These are phyloP conservation scores for Dolichotis patagonum DNA, from an alignment of 2,113 vertebrate genomes.

Conservation along the genomic window DNA sequence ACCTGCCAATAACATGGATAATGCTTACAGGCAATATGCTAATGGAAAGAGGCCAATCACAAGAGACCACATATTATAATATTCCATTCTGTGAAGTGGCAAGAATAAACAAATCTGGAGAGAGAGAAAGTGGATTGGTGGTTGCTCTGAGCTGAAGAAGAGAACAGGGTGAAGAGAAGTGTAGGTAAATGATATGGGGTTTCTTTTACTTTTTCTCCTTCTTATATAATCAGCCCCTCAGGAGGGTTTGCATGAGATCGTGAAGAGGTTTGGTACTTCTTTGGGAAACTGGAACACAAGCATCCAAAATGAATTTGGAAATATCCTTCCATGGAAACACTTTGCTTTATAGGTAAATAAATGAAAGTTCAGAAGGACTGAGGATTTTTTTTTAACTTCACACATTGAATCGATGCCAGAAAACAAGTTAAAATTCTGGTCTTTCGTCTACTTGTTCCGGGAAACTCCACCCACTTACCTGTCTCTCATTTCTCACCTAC, in stretches of 20 bases:
- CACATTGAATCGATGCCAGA: background rate
- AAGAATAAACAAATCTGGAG: constrained; percentile 21
- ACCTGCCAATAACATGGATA: background rate
- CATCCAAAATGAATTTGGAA: background rate
- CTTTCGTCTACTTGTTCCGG: background rate
- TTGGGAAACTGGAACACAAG: background rate
- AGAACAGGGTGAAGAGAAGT: background rate
- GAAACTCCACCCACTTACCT: background rate
- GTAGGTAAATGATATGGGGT: background rate
- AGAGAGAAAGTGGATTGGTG: background rate
- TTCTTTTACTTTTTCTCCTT: constrained; percentile 41
- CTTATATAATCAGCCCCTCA: background rate
- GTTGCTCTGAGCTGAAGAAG: background rate
- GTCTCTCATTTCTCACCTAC: background rate
- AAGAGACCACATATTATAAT: background rate
- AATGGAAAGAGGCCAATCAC: constrained; percentile 14
- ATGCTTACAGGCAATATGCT: background rate
- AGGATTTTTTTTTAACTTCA: background rate
- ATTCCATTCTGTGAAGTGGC: constrained; percentile 29
- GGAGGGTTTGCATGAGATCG: background rate
- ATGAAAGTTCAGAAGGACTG: background rate
- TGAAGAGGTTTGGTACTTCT: background rate
- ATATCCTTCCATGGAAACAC: background rate
- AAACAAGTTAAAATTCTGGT: background rate
- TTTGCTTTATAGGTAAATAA: constrained; percentile 19